Evolutionary conservation across 1,140 invertebrate species (phyloP).

Genomic region (Wasmannia auropunctata): DNA sequence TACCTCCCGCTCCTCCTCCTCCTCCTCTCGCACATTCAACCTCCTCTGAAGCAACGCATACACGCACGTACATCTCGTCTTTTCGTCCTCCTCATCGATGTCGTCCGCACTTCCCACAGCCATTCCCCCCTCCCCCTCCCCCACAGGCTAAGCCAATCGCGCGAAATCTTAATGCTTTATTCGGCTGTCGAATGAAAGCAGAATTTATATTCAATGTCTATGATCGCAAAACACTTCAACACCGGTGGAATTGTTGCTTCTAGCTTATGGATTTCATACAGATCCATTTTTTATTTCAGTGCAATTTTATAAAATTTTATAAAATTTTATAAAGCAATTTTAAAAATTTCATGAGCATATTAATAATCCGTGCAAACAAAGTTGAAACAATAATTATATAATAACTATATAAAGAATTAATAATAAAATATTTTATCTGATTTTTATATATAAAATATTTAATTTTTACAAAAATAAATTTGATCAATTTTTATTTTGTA

Average conservation of each 20-base stretch:
- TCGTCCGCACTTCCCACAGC: constrained; percentile 68
- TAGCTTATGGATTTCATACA: background rate
- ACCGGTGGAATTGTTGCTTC: background rate
- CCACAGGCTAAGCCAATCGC: constrained; percentile 79
- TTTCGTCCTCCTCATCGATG: constrained; percentile 48
- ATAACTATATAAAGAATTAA: background rate
- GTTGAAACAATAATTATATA: background rate
- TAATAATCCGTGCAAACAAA: background rate
- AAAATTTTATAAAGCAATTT: background rate
- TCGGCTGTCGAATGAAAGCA: constrained; percentile 1
- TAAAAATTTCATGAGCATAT: background rate
- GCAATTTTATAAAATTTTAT: background rate
- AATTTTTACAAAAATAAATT: background rate
- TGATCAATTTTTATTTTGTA: background rate
- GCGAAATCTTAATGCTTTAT: constrained; percentile 67
- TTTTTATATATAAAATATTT: background rate
- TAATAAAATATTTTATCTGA: background rate
- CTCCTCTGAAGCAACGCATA: constrained; percentile 71
- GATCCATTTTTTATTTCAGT: background rate
- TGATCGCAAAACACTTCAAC: background rate
- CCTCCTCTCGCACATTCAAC: constrained; percentile 56
- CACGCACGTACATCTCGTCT: constrained; percentile 55
- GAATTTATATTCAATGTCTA: constrained; percentile 10
- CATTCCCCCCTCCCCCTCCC: constrained; percentile 71
- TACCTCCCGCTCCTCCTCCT: constrained; percentile 28